Percentiles rank a stretch among this genome's conserved stretches.
phyloP scores from a whole-genome alignment of 2,888 invertebrate species.

The Acrobasis consociella region DNA sequence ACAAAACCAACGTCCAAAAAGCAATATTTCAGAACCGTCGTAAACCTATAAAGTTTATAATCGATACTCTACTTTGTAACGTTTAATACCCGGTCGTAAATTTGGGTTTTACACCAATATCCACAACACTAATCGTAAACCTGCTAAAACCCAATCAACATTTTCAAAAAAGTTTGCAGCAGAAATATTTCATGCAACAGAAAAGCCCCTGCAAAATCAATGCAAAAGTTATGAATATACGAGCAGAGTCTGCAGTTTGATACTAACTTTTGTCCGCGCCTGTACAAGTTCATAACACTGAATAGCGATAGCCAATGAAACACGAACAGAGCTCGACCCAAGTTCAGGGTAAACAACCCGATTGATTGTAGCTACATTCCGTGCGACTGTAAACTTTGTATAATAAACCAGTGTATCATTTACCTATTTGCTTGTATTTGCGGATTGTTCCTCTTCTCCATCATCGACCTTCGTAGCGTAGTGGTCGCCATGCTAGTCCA shows the following conservation, averaged over 20 bases:
- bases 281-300: slow-evolving; percentile 37
- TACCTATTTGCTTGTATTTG: too few species aligned
- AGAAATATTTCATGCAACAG: slow-evolving; percentile 13
- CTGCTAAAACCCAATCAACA: slow-evolving; percentile 1
- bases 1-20: not conserved
- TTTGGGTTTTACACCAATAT: slow-evolving; percentile 9
- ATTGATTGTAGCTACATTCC: slow-evolving; percentile 30
- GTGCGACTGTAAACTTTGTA: slow-evolving; percentile 26
- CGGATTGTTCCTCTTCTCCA: too few species aligned
- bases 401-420: not conserved
- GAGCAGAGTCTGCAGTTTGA: slow-evolving; percentile 17
- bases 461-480: too few species aligned
- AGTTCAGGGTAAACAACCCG: slow-evolving; percentile 33
- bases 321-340: slow-evolving; percentile 24
- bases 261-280: slow-evolving; percentile 20
- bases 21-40: not conserved
- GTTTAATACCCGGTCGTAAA: slow-evolving; percentile 9
- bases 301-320: slow-evolving; percentile 31
- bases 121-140: slow-evolving; percentile 15
- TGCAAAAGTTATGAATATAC: slow-evolving; percentile 21
- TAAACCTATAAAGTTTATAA: not conserved
- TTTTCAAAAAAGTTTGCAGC: slow-evolving; percentile 10
- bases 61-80: slow-evolving; percentile 4
- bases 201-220: slow-evolving; percentile 11
- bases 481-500: too few species aligned